Base-by-base conservation (phyloP, 2,888 invertebrate species). In the Ferrisia virgata region DNA sequence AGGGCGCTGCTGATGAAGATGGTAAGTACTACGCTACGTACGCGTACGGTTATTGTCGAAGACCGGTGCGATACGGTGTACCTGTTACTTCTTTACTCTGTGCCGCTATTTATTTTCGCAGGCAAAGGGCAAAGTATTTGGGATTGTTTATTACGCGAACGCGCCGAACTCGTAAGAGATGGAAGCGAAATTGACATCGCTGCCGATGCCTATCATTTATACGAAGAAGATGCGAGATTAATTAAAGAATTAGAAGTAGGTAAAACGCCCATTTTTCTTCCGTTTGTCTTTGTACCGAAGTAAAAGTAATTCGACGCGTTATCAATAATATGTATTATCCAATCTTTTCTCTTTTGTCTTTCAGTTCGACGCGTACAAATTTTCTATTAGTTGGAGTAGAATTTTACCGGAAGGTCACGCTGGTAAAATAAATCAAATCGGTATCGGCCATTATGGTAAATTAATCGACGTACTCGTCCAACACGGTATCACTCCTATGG, bases 81-180 rank as follows among this genome's bases (percentile, higher is more conserved):
- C 13, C 13, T 6, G 36, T 36, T 8, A 25, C 69, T 69, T 22
- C 11, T 69, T 8, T 13, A 28, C 6, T 76, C 15, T 5, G 18
- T 76, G 72, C n/a, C n/a, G n/a, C n/a, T n/a, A n/a, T n/a, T n/a
- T 58, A 8, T 85, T 83, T 28, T 85, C 87, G 15, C 86, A 92
- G 92, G 91, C 9, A 92, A 92, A 89, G 90, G 91, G 0, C 91
- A 91, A 86, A 92, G 90, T 87, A 91, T 93, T 28, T 94, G 93
- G 94, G 94, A 94, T 88, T 89, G 89, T 8, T 92, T 92, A 86
- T 91, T 92, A 0, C 92, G 92, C 86, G 87, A 88, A 5, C 87
- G 90, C 58, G 90, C 91, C 0, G 90, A 91, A 1, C 87, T 89
- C 0, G 89, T 93, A 5, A 15, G 78, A 58, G 84, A 93, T 87